Base-by-base conservation (phyloP, 1,140 invertebrate genomes). In the Bradynema listronoti region DNA sequence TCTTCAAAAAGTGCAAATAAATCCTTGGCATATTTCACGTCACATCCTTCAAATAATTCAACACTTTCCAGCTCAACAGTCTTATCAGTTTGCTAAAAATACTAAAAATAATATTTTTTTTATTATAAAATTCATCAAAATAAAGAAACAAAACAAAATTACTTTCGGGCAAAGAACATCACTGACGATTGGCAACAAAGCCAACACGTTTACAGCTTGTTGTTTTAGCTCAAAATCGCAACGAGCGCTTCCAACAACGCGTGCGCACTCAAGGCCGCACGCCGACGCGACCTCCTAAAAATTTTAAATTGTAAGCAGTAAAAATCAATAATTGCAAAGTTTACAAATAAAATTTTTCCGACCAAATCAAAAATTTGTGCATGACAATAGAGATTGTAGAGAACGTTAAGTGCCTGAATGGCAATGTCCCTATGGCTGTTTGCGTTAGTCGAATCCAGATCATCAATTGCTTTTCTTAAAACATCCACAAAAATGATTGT, bases 301-400 rank as follows among this genome's bases (percentile, higher is more conserved):
- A 55, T 59, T 25, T 41, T 39, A 19, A 39, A 39, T 39, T 39
- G 11, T 39, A 11, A 39, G 19, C 11, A 39, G 36, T 39, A 11
- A 39, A 39, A 11, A 32, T 3, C 9, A 50, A 24, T 4, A 50
- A 27, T 25, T 50, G 3, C 27, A 27, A 43, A 43, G 9, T 43
- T 11, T 1, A 32, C 16, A 16, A 34, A 63, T 56, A 19, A 14
- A 24, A n/a, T 27, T 1, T 7, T 7, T 30, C 63, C 29, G 16
- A 55, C 63, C 42, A 51, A 24, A 49, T 62, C 55, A 19, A 68
- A 54, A 16, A 61, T 27, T 39, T 61, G 68, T 9, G 62, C 25
- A 39, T 65, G 43, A 50, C 67, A 73, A 39, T 63, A 71, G 30
- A 71, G 22, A 46, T 72, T 72, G 49, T 71, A 72, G 19, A 72